Evolutionary conservation across 2,797 vertebrate genomes (phyloP), one percentile per base, ranked within the genome.

Genomic region (Amazonetta brasiliensis): DNA sequence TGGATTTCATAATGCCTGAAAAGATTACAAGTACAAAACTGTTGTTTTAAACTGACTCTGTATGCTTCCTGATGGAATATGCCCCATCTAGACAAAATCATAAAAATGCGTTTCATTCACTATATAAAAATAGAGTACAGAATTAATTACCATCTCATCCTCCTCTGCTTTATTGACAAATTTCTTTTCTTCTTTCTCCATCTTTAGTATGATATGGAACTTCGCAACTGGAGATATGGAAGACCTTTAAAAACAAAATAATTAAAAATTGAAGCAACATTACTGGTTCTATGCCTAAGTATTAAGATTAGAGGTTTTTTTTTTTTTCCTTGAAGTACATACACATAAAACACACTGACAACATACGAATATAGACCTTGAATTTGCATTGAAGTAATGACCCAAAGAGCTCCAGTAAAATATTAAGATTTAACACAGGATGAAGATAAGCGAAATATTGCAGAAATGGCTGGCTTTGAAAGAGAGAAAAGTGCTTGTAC

Each of bases 161-260:
- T 99, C 99, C 92, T 99, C 98, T 80, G 98, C 98, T 96, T 99
- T 98, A 97, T 99, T 99, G 95, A 99, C 97, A 87, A 98, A 96
- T 94, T 99, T 99, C 83, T 98, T 97, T 92, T 99, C 99, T 97
- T 99, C 98, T 95, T 98, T 99, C 97, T 99, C 99, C 99, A 99
- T 99, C 95, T 97, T 99, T 97, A 95, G 72, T 56, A 87, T n/a
- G 91, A 78, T 95, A 80, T 89, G 82, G 82, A 93, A 85, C 67
- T 94, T 96, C 93, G 93, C 81, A 0, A 66, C 78, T 97, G 97
- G 93, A 95, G 95, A 95, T 78, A 97, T 44, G 97, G 97, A 95
- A 93, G 94, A 92, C 95, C 95, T 96, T 92, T 41, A 90, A 58
- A 31, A 95, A 95, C 72, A 97, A 50, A 87, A 63, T 23, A 58